Evolutionary conservation across 2,113 vertebrate genomes (phyloP), one percentile per base, ranked within the genome.

Genomic region (Gavialis gangeticus): DNA sequence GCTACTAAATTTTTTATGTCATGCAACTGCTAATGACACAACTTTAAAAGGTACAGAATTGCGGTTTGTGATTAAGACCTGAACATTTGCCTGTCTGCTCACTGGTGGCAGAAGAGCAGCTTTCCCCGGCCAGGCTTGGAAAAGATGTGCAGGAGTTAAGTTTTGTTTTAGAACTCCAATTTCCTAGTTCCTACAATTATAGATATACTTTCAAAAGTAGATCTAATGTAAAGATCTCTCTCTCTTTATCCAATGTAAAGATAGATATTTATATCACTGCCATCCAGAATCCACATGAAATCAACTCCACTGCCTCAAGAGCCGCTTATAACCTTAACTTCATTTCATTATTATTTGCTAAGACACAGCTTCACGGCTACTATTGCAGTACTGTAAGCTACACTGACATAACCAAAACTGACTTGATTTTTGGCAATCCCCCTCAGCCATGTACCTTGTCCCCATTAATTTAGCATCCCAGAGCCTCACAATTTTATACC

Each of bases 201-300:
- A 93, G 87, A 13, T 54, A 88, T 90, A 57, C 86, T 93, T 90
- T 66, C 77, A 75, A 87, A 84, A 7, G 21, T 28, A 73, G 85
- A 94, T 10, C 69, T 86, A 91, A 84, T 60, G 82, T 1, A 3
- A 1, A 81, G 30, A 88, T 22, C 46, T 46, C 46, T 46, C 46
- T 46, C 46, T 37, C 37, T 37, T 7, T 46, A 64, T n/a, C 69
- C 82, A 91, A 84, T 60, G 82, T 1, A 3, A 0, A 81, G 30
- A 88, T 25, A 62, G 14, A 91, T 56, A 90, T 78, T 71, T 55
- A 64, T 5, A 46, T 46, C 46, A 46, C 46, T 46, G 46, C 46
- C 46, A 46, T 46, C 46, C 9, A 46, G 79, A 88, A 95, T 90
- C 91, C 69, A 22, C 60, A 82, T 54, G 34, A 77, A 94, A 88